Evolutionary conservation across 1,140 invertebrate genomes (phyloP).

Genomic region (Octopus sinensis): DNA sequence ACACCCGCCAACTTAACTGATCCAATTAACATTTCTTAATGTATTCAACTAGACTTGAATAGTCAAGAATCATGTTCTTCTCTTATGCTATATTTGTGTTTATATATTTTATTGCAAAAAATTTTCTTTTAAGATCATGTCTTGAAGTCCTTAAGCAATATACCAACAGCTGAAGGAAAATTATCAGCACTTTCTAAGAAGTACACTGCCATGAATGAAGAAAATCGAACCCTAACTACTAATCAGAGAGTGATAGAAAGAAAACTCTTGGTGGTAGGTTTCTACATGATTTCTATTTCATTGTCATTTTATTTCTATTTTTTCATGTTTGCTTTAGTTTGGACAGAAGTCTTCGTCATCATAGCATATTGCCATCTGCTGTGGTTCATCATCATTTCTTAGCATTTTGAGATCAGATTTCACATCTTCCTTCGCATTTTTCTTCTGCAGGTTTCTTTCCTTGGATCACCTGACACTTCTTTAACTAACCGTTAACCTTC

Average conservation of each 20-base stretch:
- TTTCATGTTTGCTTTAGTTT: neutral
- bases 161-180: constrained; percentile 74
- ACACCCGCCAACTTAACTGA: no score
- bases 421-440: neutral
- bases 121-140: constrained; percentile 64
- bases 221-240: constrained; percentile 69
- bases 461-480: neutral
- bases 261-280: constrained; percentile 47
- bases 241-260: constrained; percentile 51
- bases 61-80: no score
- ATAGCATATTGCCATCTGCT: neutral
- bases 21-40: no score
- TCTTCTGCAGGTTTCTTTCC: neutral
- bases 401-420: neutral
- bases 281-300: neutral
- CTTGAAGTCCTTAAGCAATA: constrained; percentile 68
- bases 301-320: neutral
- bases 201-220: constrained; percentile 76
- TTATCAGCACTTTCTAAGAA: constrained; percentile 69
- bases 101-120: neutral
- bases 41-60: no score
- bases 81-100: no score
- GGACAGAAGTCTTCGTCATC: neutral
- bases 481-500: neutral
- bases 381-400: neutral